Evolutionary conservation across 2,113 vertebrate species (phyloP).

Genomic region (Mormyrus iriodes): DNA sequence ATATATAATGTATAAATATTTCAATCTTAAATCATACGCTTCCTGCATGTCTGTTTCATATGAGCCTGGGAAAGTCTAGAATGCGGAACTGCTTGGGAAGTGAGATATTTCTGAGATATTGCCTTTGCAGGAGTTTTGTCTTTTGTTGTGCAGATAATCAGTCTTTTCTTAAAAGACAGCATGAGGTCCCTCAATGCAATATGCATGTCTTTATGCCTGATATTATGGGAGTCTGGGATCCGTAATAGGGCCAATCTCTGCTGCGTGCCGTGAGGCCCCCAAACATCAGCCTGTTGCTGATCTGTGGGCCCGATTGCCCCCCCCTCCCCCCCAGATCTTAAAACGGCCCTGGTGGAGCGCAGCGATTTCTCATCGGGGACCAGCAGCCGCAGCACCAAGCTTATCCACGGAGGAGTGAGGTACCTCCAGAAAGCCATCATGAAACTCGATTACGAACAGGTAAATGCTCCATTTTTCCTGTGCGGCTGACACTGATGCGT

Average conservation of each 20-base stretch:
- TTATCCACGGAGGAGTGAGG: slow-evolving; percentile 93
- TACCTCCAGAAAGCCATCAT: slow-evolving; percentile 98
- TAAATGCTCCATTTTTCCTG: slow-evolving; percentile 47
- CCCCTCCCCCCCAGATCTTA: slow-evolving; percentile 71
- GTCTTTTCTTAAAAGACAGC: slow-evolving; percentile 12
- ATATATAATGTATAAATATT: neutral
- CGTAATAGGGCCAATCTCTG: slow-evolving; percentile 34
- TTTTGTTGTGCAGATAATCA: slow-evolving; percentile 1
- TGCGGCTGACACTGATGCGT: slow-evolving; percentile 19
- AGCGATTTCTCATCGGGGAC: slow-evolving; percentile 94
- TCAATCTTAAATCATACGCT: neutral
- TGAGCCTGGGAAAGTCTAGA: neutral
- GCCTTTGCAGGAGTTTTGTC: slow-evolving; percentile 23
- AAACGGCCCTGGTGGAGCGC: slow-evolving; percentile 90
- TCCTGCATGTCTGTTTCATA: neutral
- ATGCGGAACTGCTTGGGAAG: neutral
- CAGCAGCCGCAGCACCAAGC: slow-evolving; percentile 95
- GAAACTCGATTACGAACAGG: slow-evolving; percentile 93
- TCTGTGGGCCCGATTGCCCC: slow-evolving; percentile 62
- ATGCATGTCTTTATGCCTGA: slow-evolving; percentile 36
- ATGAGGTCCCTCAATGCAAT: slow-evolving; percentile 22
- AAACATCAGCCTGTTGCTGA: slow-evolving; percentile 41
- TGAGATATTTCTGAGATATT: neutral
- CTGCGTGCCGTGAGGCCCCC: slow-evolving; percentile 27
- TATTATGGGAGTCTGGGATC: slow-evolving; percentile 30